Conservation (phyloP, 2,113 vertebrate genomes). For the Chloebia gouldiae region DNA sequence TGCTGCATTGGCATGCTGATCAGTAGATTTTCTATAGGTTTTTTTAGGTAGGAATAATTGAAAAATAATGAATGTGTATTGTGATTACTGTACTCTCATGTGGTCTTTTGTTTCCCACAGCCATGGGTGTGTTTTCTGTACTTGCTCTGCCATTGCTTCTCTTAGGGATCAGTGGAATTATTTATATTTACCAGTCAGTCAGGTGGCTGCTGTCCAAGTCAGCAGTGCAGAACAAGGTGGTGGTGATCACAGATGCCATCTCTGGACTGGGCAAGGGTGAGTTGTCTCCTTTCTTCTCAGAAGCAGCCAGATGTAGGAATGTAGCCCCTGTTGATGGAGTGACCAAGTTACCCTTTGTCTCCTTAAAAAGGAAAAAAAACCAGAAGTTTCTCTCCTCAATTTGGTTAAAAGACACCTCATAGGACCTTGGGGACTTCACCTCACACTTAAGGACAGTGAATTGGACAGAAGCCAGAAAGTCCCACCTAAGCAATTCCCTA, state of each 20-base stretch:
- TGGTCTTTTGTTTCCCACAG: conserved; percentile 39
- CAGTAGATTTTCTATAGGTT: not conserved
- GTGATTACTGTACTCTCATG: not conserved
- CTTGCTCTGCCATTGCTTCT: conserved; percentile 85
- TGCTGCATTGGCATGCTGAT: not conserved
- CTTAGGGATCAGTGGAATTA: conserved; percentile 83
- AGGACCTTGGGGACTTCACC: too few species aligned
- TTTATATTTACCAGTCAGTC: conserved; percentile 90
- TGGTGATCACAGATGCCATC: conserved; percentile 91
- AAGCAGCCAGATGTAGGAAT: not conserved
- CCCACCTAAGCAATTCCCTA: too few species aligned
- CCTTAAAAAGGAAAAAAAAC: too few species aligned
- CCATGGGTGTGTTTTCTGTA: conserved; percentile 81
- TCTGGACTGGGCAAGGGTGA: conserved; percentile 92
- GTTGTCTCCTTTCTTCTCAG: not conserved
- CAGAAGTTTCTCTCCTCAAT: too few species aligned
- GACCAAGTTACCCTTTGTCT: too few species aligned
- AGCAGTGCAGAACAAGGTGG: conserved; percentile 90
- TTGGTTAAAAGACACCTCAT: too few species aligned
- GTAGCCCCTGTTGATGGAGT: too few species aligned
- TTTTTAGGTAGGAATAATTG: not conserved
- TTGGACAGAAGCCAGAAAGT: too few species aligned
- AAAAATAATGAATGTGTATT: not conserved
- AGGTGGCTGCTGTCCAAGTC: conserved; percentile 87
- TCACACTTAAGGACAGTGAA: too few species aligned